A percentile compares a stretch with the other conserved stretches of the same genome.
Evolutionary conservation across 2,888 invertebrate genomes (phyloP).

Genomic region (Pseudococcus viburni): DNA sequence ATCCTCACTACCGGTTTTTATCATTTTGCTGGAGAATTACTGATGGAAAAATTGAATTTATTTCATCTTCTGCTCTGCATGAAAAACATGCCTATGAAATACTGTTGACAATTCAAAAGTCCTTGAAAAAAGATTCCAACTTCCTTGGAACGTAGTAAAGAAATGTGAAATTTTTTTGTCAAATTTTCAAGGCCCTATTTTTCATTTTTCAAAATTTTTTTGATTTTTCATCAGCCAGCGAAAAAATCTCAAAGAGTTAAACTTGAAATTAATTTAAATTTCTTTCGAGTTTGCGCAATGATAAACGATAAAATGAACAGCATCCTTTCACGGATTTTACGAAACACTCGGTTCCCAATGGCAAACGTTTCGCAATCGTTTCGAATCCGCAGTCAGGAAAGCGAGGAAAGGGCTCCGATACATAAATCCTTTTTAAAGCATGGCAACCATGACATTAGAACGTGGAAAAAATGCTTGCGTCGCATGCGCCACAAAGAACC

Average conservation of each 20-base stretch:
- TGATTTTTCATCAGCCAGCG: no score
- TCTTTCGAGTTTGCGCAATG: not conserved
- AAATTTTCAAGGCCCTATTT: no score
- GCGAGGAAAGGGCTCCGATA: not conserved
- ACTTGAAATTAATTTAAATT: not conserved
- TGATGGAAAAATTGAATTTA: no score
- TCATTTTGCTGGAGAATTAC: no score
- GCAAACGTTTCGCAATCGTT: not conserved
- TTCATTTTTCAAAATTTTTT: no score
- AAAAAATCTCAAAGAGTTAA: no score
- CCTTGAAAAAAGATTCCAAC: no score
- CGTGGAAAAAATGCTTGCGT: not conserved
- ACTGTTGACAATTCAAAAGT: no score
- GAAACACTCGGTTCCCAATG: not conserved
- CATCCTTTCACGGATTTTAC: constrained; percentile 16
- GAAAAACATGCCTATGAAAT: no score
- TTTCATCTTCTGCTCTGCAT: no score
- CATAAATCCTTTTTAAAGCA: constrained; percentile 23
- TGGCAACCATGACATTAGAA: constrained; percentile 13
- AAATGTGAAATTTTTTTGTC: no score
- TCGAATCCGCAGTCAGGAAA: not conserved
- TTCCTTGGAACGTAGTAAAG: no score
- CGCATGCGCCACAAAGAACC: constrained; percentile 37
- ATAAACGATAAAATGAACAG: not conserved
- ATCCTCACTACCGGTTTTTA: not conserved